Base-by-base conservation (phyloP, 1,140 invertebrate genomes). In the Megalonaias nervosa region DNA sequence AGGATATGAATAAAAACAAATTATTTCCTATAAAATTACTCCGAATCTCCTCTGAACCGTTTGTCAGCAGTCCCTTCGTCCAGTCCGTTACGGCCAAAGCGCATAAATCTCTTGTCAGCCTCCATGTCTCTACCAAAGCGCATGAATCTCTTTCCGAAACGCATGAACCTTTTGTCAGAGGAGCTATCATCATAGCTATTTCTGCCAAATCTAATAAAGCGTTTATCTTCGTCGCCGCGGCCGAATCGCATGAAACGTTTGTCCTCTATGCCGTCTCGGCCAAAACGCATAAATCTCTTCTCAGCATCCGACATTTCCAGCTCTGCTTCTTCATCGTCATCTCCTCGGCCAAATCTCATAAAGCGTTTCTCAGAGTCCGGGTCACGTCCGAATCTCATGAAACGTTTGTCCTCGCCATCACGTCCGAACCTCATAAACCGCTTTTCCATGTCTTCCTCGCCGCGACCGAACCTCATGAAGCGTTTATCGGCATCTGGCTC, bases 231-330 rank as follows among this genome's bases (percentile, higher is more conserved):
- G 21, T 81, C 81, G 16, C 38, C 31, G 16, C 76, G 79, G 61
- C 85, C 87, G 65, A 87, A 86, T 69, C 84, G 64, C 85, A 88
- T 86, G 67, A 86, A 86, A 17, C 82, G 59, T 77, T 55, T 67
- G 55, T 80, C 81, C 16, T 81, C 80, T n/a, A 31, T 56, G 15
- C 66, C 64, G 31, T 70, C 66, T 23, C 83, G 77, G 9, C 86
- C 86, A 69, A 87, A 87, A 61, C 86, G 60, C 85, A 87, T 85
- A 73, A 85, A 87, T 9, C 83, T 71, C 66, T 87, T 87, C 17
- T 82, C 82, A 48, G 74, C 79, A 19, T 74, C 71, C 11, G 67
- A 15, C 48, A 48, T 31, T 60, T 72, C 70, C 3, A 74, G 12
- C 75, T 17, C n/a, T 76, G 56, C 67, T 65, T 70, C 17, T 65